phyloP scores from a whole-genome alignment of 92 coral and sea anemone species.

The Siderastrea siderea region DNA sequence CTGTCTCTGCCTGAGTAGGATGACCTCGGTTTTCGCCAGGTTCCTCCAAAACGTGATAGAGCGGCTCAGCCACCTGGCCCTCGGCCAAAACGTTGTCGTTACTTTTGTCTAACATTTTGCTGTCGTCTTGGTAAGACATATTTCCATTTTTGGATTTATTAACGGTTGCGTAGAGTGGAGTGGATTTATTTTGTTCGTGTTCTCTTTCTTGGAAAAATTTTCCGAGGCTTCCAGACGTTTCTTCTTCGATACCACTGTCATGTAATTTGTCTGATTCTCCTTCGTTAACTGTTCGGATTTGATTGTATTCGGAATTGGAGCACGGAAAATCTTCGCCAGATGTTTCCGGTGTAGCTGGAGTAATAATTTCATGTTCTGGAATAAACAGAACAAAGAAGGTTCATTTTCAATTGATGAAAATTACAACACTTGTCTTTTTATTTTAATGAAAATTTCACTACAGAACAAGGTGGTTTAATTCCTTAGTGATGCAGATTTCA shows the following conservation, averaged over 20 bases:
- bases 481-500: not conserved
- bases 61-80: constrained; percentile 2
- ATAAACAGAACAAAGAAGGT: not conserved
- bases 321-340: not conserved
- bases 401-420: not conserved
- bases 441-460: not conserved
- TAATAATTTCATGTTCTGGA: not conserved
- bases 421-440: too few species aligned
- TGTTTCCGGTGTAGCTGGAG: not conserved
- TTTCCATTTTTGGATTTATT: not conserved
- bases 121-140: not conserved
- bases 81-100: not conserved
- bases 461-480: not conserved
- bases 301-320: not conserved
- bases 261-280: constrained; percentile 5
- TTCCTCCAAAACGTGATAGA: constrained; percentile 29
- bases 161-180: not conserved
- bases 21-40: constrained; percentile 1
- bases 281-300: constrained; percentile 5
- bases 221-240: not conserved
- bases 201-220: not conserved
- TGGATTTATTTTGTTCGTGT: not conserved
- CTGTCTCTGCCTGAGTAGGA: not conserved
- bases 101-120: not conserved
- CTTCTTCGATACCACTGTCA: constrained; percentile 33